Evolutionary conservation across 2,888 invertebrate species (phyloP).

Genomic region (Nymphalis c-album): DNA sequence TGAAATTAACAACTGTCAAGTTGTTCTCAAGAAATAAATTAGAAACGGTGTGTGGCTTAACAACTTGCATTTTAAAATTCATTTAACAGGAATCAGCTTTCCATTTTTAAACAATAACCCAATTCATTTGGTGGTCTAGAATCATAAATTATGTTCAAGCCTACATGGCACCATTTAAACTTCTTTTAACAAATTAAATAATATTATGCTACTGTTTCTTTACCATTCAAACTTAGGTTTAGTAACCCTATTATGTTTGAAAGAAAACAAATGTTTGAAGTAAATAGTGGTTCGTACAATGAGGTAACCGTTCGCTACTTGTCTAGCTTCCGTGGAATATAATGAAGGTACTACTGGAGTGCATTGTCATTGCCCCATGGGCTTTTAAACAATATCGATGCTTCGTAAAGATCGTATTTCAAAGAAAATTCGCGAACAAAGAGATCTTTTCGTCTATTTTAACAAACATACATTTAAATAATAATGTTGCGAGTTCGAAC

Average conservation of each 20-base stretch:
- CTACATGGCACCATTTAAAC: conserved; percentile 73
- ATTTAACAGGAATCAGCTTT: conserved; percentile 50
- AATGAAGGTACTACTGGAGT: conserved; percentile 63
- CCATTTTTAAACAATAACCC: conserved; percentile 70
- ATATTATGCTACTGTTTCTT: conserved; percentile 74
- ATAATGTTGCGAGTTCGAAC: not conserved
- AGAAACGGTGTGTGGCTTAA: conserved; percentile 60
- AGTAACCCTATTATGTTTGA: conserved; percentile 72
- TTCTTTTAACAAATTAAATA: conserved; percentile 74
- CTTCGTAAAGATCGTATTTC: conserved; percentile 58
- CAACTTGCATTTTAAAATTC: conserved; percentile 41
- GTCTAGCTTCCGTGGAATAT: conserved; percentile 68
- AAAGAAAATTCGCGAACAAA: conserved; percentile 43
- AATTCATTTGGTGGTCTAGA: conserved; percentile 65
- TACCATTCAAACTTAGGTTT: conserved; percentile 60
- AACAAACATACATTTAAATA: not conserved
- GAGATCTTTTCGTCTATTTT: conserved; percentile 19
- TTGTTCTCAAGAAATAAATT: conserved; percentile 44
- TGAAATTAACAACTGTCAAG: not conserved
- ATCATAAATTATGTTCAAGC: conserved; percentile 70
- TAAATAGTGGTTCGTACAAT: conserved; percentile 60
- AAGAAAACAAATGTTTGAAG: conserved; percentile 67
- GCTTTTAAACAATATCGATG: conserved; percentile 59
- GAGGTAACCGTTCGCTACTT: conserved; percentile 49
- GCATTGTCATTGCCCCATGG: conserved; percentile 67